Percentiles rank a stretch among this genome's conserved stretches.
These are phyloP conservation scores for Tympanoctomys barrerae DNA, from an alignment of 2,797 vertebrate species.

Conservation along the genomic window DNA sequence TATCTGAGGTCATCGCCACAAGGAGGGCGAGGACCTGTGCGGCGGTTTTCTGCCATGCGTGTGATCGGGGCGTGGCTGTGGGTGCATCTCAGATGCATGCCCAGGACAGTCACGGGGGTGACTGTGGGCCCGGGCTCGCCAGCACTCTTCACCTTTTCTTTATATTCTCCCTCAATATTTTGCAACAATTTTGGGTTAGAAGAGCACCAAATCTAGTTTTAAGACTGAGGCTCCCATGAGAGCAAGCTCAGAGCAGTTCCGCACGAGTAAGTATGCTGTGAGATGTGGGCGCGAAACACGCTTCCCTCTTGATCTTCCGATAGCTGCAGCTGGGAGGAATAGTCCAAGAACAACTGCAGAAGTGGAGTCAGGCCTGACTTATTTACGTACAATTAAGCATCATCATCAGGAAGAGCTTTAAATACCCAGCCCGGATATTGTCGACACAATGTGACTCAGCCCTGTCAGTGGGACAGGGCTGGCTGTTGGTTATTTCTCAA, in stretches of 20 bases:
- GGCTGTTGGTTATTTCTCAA: background rate
- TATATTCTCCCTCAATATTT: background rate
- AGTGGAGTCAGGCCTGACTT: background rate
- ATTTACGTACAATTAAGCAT: constrained; percentile 42
- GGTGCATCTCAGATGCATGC: background rate
- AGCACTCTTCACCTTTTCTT: background rate
- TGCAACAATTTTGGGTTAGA: background rate
- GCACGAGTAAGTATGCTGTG: background rate
- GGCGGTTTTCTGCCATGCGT: background rate
- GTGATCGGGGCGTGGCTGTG: background rate
- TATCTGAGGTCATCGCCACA: background rate
- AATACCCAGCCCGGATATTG: background rate
- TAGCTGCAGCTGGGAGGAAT: background rate
- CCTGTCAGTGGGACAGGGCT: background rate
- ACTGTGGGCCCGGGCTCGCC: background rate
- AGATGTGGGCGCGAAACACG: background rate
- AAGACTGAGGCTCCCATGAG: background rate
- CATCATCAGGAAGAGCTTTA: constrained; percentile 22
- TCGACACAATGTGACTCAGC: background rate
- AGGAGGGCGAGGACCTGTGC: background rate
- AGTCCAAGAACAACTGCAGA: background rate
- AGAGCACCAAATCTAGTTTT: constrained; percentile 20
- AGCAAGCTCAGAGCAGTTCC: background rate
- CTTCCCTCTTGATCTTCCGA: background rate
- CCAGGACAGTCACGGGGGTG: background rate